Conservation (phyloP, 1,140 invertebrate species). For the Pseudomyrmex pallidus region DNA sequence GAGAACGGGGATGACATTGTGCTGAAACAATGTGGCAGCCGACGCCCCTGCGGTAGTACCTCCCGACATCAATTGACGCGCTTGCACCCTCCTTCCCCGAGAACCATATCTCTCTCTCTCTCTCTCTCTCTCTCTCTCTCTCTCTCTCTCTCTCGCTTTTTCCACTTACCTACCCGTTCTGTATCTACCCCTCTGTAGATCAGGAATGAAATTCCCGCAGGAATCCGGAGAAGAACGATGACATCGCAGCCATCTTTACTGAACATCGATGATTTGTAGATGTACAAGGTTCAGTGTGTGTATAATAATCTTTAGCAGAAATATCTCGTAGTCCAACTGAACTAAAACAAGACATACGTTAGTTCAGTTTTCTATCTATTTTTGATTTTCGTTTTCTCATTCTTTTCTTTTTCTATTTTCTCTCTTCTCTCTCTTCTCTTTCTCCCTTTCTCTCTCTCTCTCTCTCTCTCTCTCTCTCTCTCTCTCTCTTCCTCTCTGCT, state of each 20-base stretch:
- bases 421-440: background rate
- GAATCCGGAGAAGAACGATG: slow-evolving; percentile 69
- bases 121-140: too few relatives aligned
- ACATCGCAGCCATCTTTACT: slow-evolving; percentile 61
- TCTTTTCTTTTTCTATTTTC: slow-evolving; percentile 37
- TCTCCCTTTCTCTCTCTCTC: slow-evolving; percentile 25
- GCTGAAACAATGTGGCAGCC: slow-evolving; percentile 75
- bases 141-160: too few relatives aligned
- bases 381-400: slow-evolving; percentile 14
- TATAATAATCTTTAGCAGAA: background rate
- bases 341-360: slow-evolving; percentile 13
- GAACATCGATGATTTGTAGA: slow-evolving; percentile 42
- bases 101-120: too few relatives aligned
- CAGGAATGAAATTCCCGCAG: slow-evolving; percentile 62
- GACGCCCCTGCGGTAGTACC: slow-evolving; percentile 71
- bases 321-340: too few relatives aligned
- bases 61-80: slow-evolving; percentile 75
- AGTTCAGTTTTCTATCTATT: slow-evolving; percentile 47
- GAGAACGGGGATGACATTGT: slow-evolving; percentile 64
- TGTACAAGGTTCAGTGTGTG: background rate
- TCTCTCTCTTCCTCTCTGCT: slow-evolving; percentile 65
- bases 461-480: slow-evolving; percentile 24
- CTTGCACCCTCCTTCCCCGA: slow-evolving; percentile 60
- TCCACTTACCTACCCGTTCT: slow-evolving; percentile 5
- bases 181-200: background rate